Evolutionary conservation across 1,140 invertebrate species (phyloP).

Genomic region (Saccostrea glomerata): DNA sequence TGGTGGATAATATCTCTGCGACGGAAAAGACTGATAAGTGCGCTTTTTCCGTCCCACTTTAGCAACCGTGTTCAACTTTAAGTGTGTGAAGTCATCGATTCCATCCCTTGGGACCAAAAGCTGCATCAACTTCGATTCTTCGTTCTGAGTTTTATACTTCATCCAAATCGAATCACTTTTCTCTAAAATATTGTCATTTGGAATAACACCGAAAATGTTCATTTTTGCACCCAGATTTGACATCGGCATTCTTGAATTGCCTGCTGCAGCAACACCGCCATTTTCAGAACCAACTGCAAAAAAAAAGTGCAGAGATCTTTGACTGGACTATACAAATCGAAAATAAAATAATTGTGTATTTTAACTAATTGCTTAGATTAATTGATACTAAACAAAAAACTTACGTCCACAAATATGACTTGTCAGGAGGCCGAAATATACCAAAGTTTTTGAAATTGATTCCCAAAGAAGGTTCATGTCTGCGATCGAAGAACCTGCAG

Average conservation of each 20-base stretch:
- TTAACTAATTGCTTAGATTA: not conserved
- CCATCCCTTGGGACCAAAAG: not conserved
- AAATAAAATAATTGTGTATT: not conserved
- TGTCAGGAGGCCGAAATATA: constrained; percentile 24
- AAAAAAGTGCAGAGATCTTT: not conserved
- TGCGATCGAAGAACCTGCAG: constrained; percentile 29
- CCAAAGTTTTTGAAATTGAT: constrained; percentile 21
- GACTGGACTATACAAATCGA: not conserved
- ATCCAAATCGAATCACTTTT: not conserved
- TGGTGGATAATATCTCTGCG: constrained; percentile 24
- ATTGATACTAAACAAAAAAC: not conserved
- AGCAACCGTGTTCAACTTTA: constrained; percentile 21
- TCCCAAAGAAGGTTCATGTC: constrained; percentile 35
- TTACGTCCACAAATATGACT: constrained; percentile 11
- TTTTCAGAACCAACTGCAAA: constrained; percentile 18
- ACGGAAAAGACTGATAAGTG: constrained; percentile 11
- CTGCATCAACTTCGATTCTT: constrained; percentile 17
- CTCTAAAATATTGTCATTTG: constrained; percentile 3
- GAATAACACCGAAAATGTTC: not conserved
- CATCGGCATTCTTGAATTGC: constrained; percentile 5
- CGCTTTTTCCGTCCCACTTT: constrained; percentile 26
- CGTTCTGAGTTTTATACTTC: not conserved
- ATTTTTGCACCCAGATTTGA: not conserved
- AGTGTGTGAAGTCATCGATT: not conserved
- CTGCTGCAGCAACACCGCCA: constrained; percentile 19